Conservation (phyloP, 2,113 vertebrate genomes). For the Mus pahari region DNA sequence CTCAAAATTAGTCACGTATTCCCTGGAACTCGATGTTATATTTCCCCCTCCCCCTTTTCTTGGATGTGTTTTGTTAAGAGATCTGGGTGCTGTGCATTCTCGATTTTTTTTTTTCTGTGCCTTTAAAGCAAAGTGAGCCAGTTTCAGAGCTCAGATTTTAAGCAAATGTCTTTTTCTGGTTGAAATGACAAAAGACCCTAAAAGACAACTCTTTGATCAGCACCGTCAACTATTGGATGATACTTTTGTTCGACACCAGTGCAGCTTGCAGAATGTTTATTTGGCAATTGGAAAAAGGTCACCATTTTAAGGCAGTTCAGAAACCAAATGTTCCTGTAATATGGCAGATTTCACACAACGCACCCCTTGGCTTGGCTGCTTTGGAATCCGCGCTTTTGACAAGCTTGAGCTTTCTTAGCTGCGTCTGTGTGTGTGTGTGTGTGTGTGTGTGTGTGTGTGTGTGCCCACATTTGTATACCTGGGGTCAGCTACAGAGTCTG, state of each 20-base stretch:
- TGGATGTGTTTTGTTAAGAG: neutral
- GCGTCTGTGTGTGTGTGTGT: neutral
- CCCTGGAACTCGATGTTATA: conserved; percentile 64
- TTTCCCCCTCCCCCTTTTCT: neutral
- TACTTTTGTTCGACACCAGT: conserved; percentile 66
- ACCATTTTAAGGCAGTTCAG: conserved; percentile 82
- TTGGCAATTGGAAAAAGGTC: conserved; percentile 82
- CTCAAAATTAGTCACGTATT: conserved; percentile 69
- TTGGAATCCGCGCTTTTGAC: conserved; percentile 72
- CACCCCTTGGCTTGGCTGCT: conserved; percentile 75
- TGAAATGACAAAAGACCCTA: conserved; percentile 50
- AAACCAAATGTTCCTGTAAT: conserved; percentile 82
- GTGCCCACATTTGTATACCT: neutral
- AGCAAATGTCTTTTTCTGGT: conserved; percentile 57
- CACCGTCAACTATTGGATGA: conserved; percentile 44
- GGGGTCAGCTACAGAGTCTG: neutral
- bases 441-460: neutral
- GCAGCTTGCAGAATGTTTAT: conserved; percentile 79
- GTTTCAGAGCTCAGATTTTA: conserved; percentile 44
- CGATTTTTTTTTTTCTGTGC: neutral
- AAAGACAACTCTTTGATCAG: conserved; percentile 66
- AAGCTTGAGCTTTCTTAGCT: conserved; percentile 49
- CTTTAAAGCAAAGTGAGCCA: neutral
- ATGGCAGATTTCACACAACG: conserved; percentile 78
- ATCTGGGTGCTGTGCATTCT: neutral